These are phyloP conservation scores for Ophion ellenae DNA, from an alignment of 2,888 invertebrate species.

Conservation along the genomic window DNA sequence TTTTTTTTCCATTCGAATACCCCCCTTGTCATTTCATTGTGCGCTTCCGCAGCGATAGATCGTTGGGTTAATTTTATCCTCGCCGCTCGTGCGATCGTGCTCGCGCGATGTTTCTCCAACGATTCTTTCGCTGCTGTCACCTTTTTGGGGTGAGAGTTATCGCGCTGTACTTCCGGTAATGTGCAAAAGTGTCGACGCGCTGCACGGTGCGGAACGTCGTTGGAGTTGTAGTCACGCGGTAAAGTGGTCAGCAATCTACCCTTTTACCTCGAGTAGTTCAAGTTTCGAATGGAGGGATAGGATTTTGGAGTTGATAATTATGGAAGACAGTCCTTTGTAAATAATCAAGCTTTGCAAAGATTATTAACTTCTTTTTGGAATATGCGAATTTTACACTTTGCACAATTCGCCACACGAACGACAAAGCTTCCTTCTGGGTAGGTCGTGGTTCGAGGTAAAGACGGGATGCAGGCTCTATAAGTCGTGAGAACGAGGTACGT, in stretches of 20 bases:
- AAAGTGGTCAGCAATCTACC: background rate
- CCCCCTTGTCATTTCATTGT: background rate
- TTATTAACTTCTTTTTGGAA: background rate
- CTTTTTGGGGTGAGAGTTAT: background rate
- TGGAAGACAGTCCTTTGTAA: background rate
- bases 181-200: background rate
- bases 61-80: background rate
- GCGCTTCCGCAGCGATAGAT: background rate
- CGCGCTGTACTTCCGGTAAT: background rate
- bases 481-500: too few relatives aligned
- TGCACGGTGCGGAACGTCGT: background rate
- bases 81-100: background rate
- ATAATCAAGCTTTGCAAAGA: background rate
- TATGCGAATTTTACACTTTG: too few relatives aligned
- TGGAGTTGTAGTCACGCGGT: background rate
- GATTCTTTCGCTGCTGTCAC: background rate
- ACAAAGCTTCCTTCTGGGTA: too few relatives aligned
- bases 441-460: too few relatives aligned
- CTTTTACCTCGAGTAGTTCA: background rate
- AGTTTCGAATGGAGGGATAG: background rate
- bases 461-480: too few relatives aligned
- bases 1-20: background rate
- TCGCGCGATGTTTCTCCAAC: background rate
- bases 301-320: background rate
- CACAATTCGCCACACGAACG: too few relatives aligned